Evolutionary conservation across 53 echinoderm and acorn worm species (phyloP), one percentile per base, ranked within the genome.

Genomic region (Echinarachnius parma): DNA sequence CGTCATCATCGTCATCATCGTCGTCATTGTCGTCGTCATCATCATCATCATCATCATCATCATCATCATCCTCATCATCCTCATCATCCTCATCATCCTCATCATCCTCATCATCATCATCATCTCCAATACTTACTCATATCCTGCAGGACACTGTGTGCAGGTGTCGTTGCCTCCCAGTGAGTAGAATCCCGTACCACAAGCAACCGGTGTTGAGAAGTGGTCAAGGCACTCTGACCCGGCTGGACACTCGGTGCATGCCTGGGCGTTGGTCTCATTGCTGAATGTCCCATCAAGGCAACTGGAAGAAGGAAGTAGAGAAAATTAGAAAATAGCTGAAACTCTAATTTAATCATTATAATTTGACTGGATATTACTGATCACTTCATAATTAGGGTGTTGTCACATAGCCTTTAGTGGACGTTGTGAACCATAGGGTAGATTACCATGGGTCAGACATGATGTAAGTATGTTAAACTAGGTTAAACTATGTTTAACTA

Each of bases 221-320:
- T 82, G 61, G 67, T 90, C 84, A 1, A 53, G 9, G 35, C 90
- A 93, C 33, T 90, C 89, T 16, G 66, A 77, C 11, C 94, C 94
- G 1, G 90, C 94, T 0, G 94, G 90, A 47, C 94, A 90, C 20
- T 64, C 48, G 1, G 28, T 59, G 56, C 94, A 93, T 2, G 20
- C 49, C 10, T 66, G 46, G 0, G 89, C 50, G 23, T 52, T 36
- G 9, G 91, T 84, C 26, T 59, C 59, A 46, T 93, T 84, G 57
- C 83, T 56, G 59, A 64, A 93, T 26, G 75, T 90, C 16, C 94
- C 94, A 29, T 93, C 90, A 26, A 83, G 75, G 71, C 94, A 93
- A 32, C 94, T 93, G 57, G 1, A 62, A 28, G 22, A 14, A 33
- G 45, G 30, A 30, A 61, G 14, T 0, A 34, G 32, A 2, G 4